These are phyloP conservation scores for Drosophila birchii DNA, from an alignment of 2,888 invertebrate species.

Conservation along the genomic window DNA sequence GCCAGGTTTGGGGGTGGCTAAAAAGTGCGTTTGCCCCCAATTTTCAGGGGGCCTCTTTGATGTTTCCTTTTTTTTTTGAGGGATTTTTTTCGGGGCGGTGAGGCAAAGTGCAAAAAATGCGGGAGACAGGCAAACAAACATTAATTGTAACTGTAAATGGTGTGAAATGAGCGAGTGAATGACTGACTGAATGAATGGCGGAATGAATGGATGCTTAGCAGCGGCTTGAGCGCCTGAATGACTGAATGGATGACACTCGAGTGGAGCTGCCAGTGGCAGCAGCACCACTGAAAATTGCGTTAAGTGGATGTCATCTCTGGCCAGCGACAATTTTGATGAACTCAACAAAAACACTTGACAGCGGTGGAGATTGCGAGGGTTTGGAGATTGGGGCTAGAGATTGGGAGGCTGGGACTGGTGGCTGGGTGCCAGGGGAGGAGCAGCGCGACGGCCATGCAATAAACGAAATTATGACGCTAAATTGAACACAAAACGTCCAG, in stretches of 20 bases:
- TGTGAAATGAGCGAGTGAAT: constrained; percentile 71
- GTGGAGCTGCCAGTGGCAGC: constrained; percentile 54
- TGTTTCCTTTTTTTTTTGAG: constrained; percentile 48
- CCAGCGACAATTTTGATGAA: constrained; percentile 80
- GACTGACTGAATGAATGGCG: constrained; percentile 46
- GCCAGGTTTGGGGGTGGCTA: constrained; percentile 4
- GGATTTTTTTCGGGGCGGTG: neutral
- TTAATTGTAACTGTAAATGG: constrained; percentile 79
- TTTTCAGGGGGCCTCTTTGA: constrained; percentile 57
- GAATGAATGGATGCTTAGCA: constrained; percentile 41
- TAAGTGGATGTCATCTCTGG: constrained; percentile 62
- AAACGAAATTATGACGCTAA: constrained; percentile 81
- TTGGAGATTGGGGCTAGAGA: constrained; percentile 7
- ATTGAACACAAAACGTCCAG: constrained; percentile 78
- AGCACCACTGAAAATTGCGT: constrained; percentile 66
- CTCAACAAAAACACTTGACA: constrained; percentile 80
- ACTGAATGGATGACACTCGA: constrained; percentile 67
- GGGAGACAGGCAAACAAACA: constrained; percentile 71
- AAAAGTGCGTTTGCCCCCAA: constrained; percentile 14
- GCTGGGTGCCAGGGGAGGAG: constrained; percentile 37
- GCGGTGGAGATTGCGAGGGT: constrained; percentile 34
- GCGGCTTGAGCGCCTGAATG: constrained; percentile 49
- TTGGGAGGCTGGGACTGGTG: neutral
- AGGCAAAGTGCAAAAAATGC: constrained; percentile 45
- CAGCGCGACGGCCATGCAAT: constrained; percentile 61